These are phyloP conservation scores for Pluvialis apricaria DNA, from an alignment of 2,113 vertebrate genomes.

Conservation along the genomic window DNA sequence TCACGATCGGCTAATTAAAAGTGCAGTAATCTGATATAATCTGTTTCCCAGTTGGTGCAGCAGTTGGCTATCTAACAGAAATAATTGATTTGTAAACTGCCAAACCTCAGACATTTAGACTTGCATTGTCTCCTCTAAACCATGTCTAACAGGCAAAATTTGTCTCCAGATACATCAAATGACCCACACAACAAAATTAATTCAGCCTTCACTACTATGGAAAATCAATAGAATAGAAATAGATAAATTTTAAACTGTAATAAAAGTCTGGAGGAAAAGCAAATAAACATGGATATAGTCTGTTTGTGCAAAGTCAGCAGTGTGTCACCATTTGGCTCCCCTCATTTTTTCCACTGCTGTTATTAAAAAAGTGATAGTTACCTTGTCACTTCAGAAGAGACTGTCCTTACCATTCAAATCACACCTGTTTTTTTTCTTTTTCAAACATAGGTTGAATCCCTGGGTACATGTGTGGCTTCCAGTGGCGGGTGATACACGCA, in stretches of 20 bases:
- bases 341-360: not conserved
- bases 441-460: not conserved
- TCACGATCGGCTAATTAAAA: slow-evolving; percentile 68
- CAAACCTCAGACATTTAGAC: slow-evolving; percentile 47
- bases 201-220: not conserved
- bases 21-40: slow-evolving; percentile 66
- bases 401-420: not conserved
- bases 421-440: not conserved
- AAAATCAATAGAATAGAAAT: slow-evolving; percentile 37
- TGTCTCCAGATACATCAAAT: slow-evolving; percentile 21
- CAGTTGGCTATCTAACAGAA: slow-evolving; percentile 57
- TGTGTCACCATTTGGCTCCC: not conserved
- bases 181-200: slow-evolving; percentile 40
- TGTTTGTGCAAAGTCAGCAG: not conserved
- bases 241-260: slow-evolving; percentile 26
- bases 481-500: not conserved
- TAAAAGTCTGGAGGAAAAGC: not conserved
- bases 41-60: slow-evolving; percentile 32
- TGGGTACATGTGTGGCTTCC: not conserved
- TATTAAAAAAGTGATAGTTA: not conserved
- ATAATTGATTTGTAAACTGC: slow-evolving; percentile 67
- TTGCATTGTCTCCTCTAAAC: slow-evolving; percentile 53
- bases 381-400: not conserved
- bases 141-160: slow-evolving; percentile 43
- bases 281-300: not conserved